Evolutionary conservation across 2,888 invertebrate genomes (phyloP).

Genomic region (Biston stratarius): DNA sequence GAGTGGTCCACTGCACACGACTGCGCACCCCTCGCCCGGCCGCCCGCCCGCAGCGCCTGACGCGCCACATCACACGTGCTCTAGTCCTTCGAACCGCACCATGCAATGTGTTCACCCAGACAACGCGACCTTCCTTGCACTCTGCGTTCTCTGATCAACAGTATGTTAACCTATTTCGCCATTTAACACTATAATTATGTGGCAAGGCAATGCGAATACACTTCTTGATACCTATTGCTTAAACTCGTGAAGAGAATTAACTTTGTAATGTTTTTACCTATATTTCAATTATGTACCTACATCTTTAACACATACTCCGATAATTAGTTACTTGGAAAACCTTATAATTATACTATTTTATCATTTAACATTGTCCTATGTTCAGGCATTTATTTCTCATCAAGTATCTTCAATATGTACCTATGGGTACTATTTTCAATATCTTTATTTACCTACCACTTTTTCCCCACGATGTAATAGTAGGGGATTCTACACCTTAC

Average conservation of each 20-base stretch:
- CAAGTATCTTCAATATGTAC: too few species aligned
- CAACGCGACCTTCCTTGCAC: conserved; percentile 51
- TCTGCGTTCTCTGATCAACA: conserved; percentile 30
- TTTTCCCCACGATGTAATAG: too few species aligned
- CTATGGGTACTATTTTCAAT: too few species aligned
- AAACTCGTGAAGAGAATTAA: background rate
- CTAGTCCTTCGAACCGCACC: conserved; percentile 54
- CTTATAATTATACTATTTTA: too few species aligned
- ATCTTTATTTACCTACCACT: too few species aligned
- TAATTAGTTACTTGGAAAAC: too few species aligned
- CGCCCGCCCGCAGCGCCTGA: conserved; percentile 72
- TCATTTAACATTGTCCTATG: too few species aligned
- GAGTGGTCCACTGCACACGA: conserved; percentile 86
- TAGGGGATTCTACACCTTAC: too few species aligned
- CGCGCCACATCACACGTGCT: conserved; percentile 81
- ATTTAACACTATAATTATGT: conserved; percentile 8
- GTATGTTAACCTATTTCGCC: conserved; percentile 44
- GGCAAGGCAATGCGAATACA: background rate
- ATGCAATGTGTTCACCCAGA: conserved; percentile 52
- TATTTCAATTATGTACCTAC: too few species aligned
- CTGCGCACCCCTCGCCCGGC: conserved; percentile 80
- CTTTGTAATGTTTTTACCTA: background rate
- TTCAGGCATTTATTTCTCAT: too few species aligned
- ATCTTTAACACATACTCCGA: too few species aligned
- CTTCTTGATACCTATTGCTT: background rate